Conservation (phyloP, 2,797 vertebrate genomes). For the Phataginus tetradactyla region DNA sequence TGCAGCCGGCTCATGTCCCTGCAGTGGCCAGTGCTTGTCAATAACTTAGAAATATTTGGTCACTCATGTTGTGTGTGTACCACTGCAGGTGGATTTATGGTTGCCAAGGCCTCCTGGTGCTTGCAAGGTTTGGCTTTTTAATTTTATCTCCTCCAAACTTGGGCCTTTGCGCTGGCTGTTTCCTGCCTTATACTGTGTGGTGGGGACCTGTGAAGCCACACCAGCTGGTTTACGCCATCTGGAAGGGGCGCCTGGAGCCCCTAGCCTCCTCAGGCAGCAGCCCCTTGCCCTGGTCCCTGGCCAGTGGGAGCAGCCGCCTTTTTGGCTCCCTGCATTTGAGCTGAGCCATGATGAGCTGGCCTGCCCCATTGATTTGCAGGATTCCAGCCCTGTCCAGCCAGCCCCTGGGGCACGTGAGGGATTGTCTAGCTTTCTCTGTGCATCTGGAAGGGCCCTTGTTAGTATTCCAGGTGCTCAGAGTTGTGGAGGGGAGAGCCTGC, state of each 20-base stretch:
- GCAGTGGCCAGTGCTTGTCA: background rate
- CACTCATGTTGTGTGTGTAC: background rate
- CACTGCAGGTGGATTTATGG: slow-evolving; percentile 10
- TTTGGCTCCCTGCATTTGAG: slow-evolving; percentile 64
- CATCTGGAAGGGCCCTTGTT: background rate
- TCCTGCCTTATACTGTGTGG: slow-evolving; percentile 26
- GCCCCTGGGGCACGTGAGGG: slow-evolving; percentile 18
- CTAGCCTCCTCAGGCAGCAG: background rate
- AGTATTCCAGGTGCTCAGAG: slow-evolving; percentile 31
- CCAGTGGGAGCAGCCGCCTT: slow-evolving; percentile 47
- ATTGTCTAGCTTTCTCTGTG: background rate
- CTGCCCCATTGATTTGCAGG: background rate
- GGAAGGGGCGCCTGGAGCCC: slow-evolving; percentile 61
- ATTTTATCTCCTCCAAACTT: background rate
- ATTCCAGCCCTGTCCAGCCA: slow-evolving; percentile 28
- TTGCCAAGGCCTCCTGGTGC: background rate
- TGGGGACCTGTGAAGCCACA: slow-evolving; percentile 37
- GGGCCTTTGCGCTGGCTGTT: background rate
- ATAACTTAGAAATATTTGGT: background rate
- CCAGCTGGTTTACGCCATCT: slow-evolving; percentile 73
- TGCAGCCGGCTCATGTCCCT: background rate
- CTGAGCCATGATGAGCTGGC: slow-evolving; percentile 53
- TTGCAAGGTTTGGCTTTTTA: background rate
- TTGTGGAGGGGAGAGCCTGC: background rate
- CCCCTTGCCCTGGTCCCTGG: slow-evolving; percentile 15